Percentiles rank a stretch among this genome's conserved stretches.
phyloP scores from a whole-genome alignment of 2,888 invertebrate species.

The Oeneis ivallda region DNA sequence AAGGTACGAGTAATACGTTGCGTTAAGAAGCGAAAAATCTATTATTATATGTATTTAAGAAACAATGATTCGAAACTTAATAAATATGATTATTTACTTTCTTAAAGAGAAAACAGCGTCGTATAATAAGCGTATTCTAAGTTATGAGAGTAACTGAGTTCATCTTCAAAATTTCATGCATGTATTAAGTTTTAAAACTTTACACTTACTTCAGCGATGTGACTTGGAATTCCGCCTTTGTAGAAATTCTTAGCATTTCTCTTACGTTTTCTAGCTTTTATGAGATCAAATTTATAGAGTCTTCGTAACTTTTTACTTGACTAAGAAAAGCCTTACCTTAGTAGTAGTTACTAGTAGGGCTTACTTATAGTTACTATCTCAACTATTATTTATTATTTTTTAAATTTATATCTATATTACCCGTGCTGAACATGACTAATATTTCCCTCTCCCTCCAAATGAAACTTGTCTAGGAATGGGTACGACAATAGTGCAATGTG shows the following conservation, averaged over 20 bases:
- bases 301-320: background rate
- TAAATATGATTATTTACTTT: background rate
- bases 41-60: too few relatives aligned
- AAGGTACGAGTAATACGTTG: too few relatives aligned
- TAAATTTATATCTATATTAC: too few relatives aligned
- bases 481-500: too few relatives aligned
- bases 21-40: too few relatives aligned
- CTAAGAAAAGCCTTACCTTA: background rate
- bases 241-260: background rate
- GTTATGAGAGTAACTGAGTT: constrained; percentile 11
- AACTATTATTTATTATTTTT: too few relatives aligned
- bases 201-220: constrained; percentile 15
- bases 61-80: too few relatives aligned
- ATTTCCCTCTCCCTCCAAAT: too few relatives aligned
- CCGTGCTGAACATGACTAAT: too few relatives aligned
- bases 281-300: background rate
- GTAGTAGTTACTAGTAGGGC: background rate
- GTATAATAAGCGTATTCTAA: constrained; percentile 11
- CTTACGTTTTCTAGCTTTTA: constrained; percentile 5
- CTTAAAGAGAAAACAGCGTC: constrained; percentile 9
- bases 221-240: constrained; percentile 9
- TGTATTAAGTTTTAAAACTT: constrained; percentile 20
- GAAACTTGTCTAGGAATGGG: too few relatives aligned
- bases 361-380: background rate
- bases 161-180: constrained; percentile 20